A percentile compares a stretch with the other conserved stretches of the same genome.
phyloP scores from a whole-genome alignment of 1,140 invertebrate species.

The Calephelis virginiensis region DNA sequence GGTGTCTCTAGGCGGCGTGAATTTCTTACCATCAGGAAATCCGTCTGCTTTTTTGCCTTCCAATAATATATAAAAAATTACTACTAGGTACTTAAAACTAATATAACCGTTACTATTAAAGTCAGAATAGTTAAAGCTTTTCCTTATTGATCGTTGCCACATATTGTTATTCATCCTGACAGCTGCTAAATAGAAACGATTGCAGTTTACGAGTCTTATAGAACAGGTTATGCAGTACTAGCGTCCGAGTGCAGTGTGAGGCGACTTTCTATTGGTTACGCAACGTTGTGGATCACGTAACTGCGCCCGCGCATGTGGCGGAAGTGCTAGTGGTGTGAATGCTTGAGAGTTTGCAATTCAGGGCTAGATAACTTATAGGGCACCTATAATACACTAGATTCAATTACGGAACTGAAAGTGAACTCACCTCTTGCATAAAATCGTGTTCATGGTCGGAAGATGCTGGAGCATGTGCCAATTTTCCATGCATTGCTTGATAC shows the following conservation, averaged over 20 bases:
- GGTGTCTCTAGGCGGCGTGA: no score
- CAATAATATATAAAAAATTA: no score
- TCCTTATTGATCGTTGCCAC: constrained; percentile 1
- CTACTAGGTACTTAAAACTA: no score
- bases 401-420: constrained; percentile 20
- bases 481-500: constrained; percentile 94
- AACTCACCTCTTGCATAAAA: constrained; percentile 86
- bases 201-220: constrained; percentile 59
- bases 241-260: constrained; percentile 65
- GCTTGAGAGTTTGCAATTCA: constrained; percentile 35
- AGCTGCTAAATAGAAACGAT: constrained; percentile 45
- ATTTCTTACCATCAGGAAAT: no score
- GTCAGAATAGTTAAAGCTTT: background rate
- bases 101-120: no score
- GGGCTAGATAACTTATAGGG: constrained; percentile 24
- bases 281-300: constrained; percentile 74
- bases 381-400: constrained; percentile 7
- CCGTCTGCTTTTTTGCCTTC: no score
- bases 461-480: constrained; percentile 77
- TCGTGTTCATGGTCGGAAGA: constrained; percentile 81
- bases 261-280: constrained; percentile 74
- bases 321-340: constrained; percentile 71
- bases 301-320: constrained; percentile 64
- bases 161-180: constrained; percentile 36
- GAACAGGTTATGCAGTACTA: constrained; percentile 53